These are phyloP conservation scores for Delphinus delphis DNA, from an alignment of 2,113 vertebrate genomes.

Conservation along the genomic window DNA sequence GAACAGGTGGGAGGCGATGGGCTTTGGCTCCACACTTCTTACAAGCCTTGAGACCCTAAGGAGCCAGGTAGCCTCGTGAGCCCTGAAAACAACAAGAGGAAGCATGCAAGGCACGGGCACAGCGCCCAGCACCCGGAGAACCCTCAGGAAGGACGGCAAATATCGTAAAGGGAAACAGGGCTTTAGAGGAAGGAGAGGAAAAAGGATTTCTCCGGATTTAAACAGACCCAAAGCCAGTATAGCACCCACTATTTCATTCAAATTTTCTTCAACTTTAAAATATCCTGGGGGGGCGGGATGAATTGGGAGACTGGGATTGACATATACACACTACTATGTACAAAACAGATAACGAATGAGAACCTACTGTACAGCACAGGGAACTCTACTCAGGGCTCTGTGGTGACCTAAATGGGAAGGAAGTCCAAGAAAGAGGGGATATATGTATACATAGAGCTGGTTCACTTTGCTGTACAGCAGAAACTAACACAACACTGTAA, in stretches of 20 bases:
- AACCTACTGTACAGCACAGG: too few species aligned
- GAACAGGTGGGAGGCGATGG: neutral
- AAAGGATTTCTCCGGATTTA: neutral
- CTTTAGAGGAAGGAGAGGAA: neutral
- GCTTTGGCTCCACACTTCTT: neutral
- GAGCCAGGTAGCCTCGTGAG: neutral
- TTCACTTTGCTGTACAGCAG: too few species aligned
- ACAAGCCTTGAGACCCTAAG: accelerated
- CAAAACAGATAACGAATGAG: too few species aligned
- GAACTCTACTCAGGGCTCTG: too few species aligned
- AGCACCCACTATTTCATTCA: neutral
- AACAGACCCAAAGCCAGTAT: neutral
- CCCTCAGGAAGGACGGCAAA: neutral
- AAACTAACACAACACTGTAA: too few species aligned
- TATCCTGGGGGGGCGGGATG: neutral
- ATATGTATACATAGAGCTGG: too few species aligned
- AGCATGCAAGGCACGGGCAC: accelerated
- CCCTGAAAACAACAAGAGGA: neutral
- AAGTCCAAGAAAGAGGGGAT: too few species aligned
- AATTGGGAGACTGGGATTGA: too few species aligned
- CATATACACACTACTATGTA: too few species aligned
- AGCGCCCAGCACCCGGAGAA: neutral
- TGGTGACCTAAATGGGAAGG: too few species aligned
- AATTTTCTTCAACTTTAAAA: neutral
- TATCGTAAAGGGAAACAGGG: neutral